Evolutionary conservation across 2,113 vertebrate species (phyloP).

Genomic region (Pterocles gutturalis): DNA sequence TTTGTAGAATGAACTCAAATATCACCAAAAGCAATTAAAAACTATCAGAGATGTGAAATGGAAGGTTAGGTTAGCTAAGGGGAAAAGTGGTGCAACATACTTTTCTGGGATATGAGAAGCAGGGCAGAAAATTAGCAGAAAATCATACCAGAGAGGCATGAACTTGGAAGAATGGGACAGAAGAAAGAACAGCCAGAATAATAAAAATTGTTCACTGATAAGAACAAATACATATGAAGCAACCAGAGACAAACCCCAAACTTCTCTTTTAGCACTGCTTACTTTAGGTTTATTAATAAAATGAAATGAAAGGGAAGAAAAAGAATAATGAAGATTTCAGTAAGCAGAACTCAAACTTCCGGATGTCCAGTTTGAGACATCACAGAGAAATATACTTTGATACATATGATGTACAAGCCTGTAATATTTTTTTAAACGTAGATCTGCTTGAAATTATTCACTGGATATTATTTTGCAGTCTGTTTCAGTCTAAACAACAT

Average conservation of each 20-base stretch:
- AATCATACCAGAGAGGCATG: neutral
- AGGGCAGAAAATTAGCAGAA: conserved; percentile 45
- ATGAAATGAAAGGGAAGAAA: neutral
- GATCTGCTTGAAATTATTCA: neutral
- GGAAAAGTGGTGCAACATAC: neutral
- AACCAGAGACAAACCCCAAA: neutral
- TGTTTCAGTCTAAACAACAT: neutral
- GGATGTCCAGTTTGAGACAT: neutral
- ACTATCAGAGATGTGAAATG: conserved; percentile 29
- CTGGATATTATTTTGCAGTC: neutral
- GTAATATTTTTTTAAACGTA: neutral
- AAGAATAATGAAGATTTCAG: neutral
- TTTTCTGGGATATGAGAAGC: neutral
- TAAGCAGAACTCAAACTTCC: neutral
- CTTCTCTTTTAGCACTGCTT: neutral
- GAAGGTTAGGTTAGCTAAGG: neutral
- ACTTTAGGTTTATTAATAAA: neutral
- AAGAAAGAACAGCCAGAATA: neutral
- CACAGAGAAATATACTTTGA: neutral
- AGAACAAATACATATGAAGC: neutral
- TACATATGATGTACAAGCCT: neutral
- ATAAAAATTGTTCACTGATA: neutral
- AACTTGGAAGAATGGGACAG: neutral
- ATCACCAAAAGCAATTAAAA: conserved; percentile 61
- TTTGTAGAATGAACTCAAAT: conserved; percentile 49